Evolutionary conservation across 2,797 vertebrate species (phyloP).

Genomic region (Enteromius unitaeniatus): DNA sequence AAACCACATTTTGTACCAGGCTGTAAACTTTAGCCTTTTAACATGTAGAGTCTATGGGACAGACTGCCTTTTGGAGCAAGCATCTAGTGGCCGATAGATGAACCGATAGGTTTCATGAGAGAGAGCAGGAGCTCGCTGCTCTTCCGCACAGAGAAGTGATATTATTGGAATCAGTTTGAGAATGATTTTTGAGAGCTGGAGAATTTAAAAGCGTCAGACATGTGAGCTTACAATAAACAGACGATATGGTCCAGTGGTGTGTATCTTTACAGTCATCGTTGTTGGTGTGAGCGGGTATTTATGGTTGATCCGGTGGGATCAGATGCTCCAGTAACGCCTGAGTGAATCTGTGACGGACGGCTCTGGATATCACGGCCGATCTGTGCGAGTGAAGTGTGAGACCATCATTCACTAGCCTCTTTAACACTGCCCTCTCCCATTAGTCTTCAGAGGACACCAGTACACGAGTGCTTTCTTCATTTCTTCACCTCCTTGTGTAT

Average conservation of each 20-base stretch:
- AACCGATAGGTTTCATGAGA: too few relatives aligned
- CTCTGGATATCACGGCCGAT: constrained; percentile 3
- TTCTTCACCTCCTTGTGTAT: constrained; percentile 52
- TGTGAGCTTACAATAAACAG: too few relatives aligned
- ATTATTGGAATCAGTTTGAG: background rate
- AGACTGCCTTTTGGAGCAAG: too few relatives aligned
- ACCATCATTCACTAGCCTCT: constrained; percentile 47
- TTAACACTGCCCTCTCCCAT: constrained; percentile 47
- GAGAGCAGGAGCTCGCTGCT: too few relatives aligned
- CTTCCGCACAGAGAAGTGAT: background rate
- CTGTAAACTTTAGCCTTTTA: too few relatives aligned
- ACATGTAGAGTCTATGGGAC: too few relatives aligned
- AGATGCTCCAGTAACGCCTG: background rate
- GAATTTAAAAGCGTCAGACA: background rate
- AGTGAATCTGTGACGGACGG: background rate
- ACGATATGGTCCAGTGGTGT: too few relatives aligned
- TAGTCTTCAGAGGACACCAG: constrained; percentile 36
- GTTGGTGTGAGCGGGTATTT: background rate
- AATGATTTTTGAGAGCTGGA: background rate
- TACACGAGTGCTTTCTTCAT: constrained; percentile 2
- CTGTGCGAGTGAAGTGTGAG: background rate
- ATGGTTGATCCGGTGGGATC: background rate
- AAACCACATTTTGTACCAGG: too few relatives aligned
- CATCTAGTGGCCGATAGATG: too few relatives aligned
- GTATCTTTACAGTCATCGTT: background rate